Base-by-base conservation (phyloP, 2,797 vertebrate genomes). In the Rhinichthys osculus region DNA sequence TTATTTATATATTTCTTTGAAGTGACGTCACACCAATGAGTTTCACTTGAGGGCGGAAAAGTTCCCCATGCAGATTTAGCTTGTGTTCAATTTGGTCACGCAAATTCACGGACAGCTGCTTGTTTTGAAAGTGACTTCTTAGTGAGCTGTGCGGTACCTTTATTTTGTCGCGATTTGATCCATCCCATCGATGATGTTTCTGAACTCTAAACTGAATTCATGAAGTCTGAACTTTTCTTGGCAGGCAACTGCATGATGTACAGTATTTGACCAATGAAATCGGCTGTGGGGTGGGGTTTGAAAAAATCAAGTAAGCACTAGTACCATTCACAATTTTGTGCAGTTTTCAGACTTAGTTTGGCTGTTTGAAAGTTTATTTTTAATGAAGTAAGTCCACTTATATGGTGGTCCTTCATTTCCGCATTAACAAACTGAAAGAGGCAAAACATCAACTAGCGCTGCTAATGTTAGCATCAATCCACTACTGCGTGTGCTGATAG, bases 401-500 rank as follows among this genome's bases (percentile, higher is more conserved):
- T 27, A 9, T 35, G 54, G 27, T 64, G 52, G 69, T 82, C 81
- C 66, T 86, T 86, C 40, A 69, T 83, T 23, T n/a, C 10, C 16
- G 5, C 38, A 52, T 62, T 54, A 42, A 50, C 69, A 76, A 76
- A 67, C 35, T 21, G 38, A 70, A 83, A 69, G 17, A 21, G 40
- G 50, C 42, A 38, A 42, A 54, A 59, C 66, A 64, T 74, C 64
- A 66, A 83, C 81, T 76, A 47, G 47, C 57, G 50, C 33, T 57
- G 87, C 85, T 78, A 86, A 87, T 82, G 80, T 81, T 67, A 74
- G 62, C 47, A 86, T 89, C 81, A 88, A 85, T 89, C 81, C 81
- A 80, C 74, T 82, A 78, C 57, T 73, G 82, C 70, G n/a, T 73
- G 77, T 69, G 76, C 77, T 84, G 67, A 87, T 86, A 89, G 71